These are phyloP conservation scores for Hypomesus transpacificus DNA, from an alignment of 2,113 vertebrate genomes.

Conservation along the genomic window DNA sequence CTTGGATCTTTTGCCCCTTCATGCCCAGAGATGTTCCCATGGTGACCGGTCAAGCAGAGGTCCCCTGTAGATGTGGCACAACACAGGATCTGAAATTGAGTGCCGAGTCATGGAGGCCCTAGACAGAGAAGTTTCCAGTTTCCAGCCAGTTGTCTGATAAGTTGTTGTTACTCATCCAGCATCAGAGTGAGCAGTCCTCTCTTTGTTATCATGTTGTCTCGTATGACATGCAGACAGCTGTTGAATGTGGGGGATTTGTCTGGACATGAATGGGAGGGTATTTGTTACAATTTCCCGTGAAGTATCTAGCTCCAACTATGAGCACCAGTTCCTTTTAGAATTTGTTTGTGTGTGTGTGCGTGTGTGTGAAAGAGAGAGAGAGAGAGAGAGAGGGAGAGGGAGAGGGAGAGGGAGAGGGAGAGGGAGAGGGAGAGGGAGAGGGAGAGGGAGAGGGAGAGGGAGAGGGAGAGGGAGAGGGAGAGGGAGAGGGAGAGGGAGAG, in stretches of 20 bases:
- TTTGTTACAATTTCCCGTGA: slow-evolving; percentile 38
- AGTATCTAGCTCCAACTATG: slow-evolving; percentile 13
- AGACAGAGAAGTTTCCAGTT: background rate
- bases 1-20: slow-evolving; percentile 41
- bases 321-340: background rate
- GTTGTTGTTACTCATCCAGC: slow-evolving; percentile 14
- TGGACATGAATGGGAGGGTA: slow-evolving; percentile 25
- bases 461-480: too few species aligned
- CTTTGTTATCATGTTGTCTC: slow-evolving; percentile 42
- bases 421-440: too few species aligned
- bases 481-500: too few species aligned
- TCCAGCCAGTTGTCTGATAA: background rate
- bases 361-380: background rate
- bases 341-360: background rate
- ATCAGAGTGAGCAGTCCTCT: background rate
- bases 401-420: too few species aligned
- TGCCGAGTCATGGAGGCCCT: slow-evolving; percentile 28
- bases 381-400: too few species aligned
- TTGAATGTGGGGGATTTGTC: slow-evolving; percentile 24
- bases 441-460: too few species aligned
- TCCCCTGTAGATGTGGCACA: background rate
- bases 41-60: slow-evolving; percentile 32
- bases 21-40: slow-evolving; percentile 39
- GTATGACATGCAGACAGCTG: slow-evolving; percentile 3
- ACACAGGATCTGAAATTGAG: background rate